Conservation (phyloP, 2,888 invertebrate species). For the Aromia moschata region DNA sequence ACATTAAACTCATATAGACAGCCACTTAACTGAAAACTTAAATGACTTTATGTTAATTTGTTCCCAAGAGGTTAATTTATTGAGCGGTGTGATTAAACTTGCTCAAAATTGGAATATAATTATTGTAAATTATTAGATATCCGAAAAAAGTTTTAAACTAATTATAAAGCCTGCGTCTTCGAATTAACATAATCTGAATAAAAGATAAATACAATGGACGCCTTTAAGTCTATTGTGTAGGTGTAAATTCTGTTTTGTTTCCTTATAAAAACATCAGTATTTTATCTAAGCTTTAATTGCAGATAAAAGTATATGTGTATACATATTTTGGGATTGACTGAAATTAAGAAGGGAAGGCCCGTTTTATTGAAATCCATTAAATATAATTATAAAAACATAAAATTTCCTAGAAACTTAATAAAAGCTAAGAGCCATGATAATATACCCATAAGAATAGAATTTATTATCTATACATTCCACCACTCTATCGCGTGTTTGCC, state of each 20-base stretch:
- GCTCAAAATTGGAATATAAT: too few relatives aligned
- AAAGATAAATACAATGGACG: background rate
- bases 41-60: too few relatives aligned
- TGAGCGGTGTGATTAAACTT: too few relatives aligned
- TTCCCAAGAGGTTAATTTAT: too few relatives aligned
- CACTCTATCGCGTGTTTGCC: slow-evolving; percentile 3
- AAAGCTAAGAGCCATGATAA: slow-evolving; percentile 7
- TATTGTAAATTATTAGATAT: too few relatives aligned
- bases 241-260: too few relatives aligned
- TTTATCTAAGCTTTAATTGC: background rate
- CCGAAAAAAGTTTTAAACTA: background rate
- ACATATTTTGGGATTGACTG: background rate
- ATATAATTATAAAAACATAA: slow-evolving; percentile 7
- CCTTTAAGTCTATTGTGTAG: background rate
- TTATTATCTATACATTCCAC: slow-evolving; percentile 6
- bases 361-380: slow-evolving; percentile 4
- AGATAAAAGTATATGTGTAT: background rate
- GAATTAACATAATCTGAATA: background rate
- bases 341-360: slow-evolving; percentile 1
- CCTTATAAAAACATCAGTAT: background rate
- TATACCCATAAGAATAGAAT: slow-evolving; percentile 9
- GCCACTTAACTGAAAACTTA: too few relatives aligned
- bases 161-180: background rate
- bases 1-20: too few relatives aligned
- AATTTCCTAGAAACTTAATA: slow-evolving; percentile 5